Percentiles rank a stretch among this genome's conserved stretches.
Evolutionary conservation across 2,888 invertebrate genomes (phyloP).

Genomic region (Euzetes globulus): DNA sequence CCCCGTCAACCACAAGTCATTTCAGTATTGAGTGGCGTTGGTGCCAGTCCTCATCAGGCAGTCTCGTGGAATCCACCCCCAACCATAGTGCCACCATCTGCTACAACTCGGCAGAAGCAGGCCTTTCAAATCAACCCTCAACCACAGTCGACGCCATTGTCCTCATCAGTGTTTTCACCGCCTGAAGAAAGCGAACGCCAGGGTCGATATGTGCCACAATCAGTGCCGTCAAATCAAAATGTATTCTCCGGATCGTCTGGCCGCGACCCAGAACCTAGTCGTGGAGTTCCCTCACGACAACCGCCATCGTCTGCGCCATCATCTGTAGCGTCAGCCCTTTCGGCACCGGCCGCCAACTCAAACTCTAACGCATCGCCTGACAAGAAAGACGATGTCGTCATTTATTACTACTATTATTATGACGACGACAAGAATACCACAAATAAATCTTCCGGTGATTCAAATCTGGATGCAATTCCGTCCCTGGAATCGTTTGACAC

Average conservation of each 20-base stretch:
- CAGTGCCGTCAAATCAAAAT: background rate
- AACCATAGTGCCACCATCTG: conserved; percentile 32
- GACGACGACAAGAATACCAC: conserved; percentile 37
- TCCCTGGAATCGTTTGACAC: conserved; percentile 33
- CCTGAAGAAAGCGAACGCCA: background rate
- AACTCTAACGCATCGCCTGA: background rate
- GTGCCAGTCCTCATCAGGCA: conserved; percentile 33
- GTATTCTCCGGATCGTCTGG: background rate
- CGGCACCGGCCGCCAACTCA: background rate
- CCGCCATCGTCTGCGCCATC: background rate
- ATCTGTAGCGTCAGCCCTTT: background rate
- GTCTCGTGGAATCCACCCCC: conserved; percentile 38
- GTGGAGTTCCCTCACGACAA: background rate
- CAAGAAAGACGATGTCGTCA: conserved; percentile 38
- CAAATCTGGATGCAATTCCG: conserved; percentile 34
- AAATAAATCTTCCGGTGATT: conserved; percentile 10
- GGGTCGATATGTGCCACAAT: conserved; percentile 9
- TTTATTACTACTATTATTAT: conserved; percentile 39
- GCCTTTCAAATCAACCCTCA: conserved; percentile 11
- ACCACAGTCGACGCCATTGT: conserved; percentile 5
- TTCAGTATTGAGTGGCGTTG: conserved; percentile 32
- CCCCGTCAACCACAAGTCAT: conserved; percentile 34
- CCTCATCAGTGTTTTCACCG: background rate
- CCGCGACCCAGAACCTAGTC: background rate
- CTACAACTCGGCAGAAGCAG: background rate